phyloP scores from a whole-genome alignment of 2,797 vertebrate genomes.

The Rachycentron canadum region DNA sequence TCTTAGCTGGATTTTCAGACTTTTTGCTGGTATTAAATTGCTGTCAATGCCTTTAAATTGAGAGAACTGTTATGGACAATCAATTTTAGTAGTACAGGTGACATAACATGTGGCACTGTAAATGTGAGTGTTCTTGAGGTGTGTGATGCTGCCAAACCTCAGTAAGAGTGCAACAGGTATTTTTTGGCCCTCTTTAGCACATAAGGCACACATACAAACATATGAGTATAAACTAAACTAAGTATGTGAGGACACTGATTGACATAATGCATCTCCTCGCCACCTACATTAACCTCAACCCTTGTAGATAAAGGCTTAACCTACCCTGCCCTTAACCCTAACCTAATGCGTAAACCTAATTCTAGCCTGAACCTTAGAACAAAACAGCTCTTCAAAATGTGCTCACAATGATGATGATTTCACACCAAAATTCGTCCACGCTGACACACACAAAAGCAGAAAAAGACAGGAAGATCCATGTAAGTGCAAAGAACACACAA shows the following conservation, averaged over 20 bases:
- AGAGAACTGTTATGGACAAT: not conserved
- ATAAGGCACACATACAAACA: not conserved
- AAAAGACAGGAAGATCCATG: slow-evolving; percentile 16
- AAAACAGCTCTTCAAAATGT: not conserved
- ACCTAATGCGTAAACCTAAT: not conserved
- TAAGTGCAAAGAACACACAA: slow-evolving; percentile 45
- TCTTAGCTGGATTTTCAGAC: slow-evolving; percentile 20
- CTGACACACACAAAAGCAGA: not conserved
- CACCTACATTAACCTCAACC: not conserved
- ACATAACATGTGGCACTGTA: slow-evolving; percentile 4
- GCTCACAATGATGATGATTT: not conserved
- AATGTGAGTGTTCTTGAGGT: slow-evolving; percentile 18
- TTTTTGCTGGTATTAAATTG: not conserved
- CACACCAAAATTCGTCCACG: too few species aligned
- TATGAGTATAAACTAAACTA: too few species aligned
- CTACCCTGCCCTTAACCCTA: too few species aligned
- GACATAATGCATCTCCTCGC: not conserved
- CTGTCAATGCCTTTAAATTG: not conserved
- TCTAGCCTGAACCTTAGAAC: not conserved
- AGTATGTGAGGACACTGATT: not conserved
- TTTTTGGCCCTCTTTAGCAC: slow-evolving; percentile 1
- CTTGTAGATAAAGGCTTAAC: too few species aligned
- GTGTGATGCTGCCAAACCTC: slow-evolving; percentile 1
- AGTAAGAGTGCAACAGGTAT: slow-evolving; percentile 1
- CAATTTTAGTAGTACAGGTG: slow-evolving; percentile 3